phyloP scores from a whole-genome alignment of 1,140 invertebrate species.

The Protaetia brevitarsis region DNA sequence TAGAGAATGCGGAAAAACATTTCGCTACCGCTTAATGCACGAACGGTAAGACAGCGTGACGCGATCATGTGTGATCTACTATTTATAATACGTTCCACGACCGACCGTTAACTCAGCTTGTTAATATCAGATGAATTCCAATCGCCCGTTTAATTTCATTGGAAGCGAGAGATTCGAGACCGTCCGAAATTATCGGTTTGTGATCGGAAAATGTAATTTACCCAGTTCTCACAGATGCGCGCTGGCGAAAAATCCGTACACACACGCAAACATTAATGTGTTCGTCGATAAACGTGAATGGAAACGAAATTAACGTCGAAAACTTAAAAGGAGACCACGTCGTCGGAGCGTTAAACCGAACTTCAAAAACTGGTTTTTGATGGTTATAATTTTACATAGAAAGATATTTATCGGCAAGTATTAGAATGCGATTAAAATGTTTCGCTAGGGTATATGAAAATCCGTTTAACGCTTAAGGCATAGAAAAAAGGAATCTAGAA shows the following conservation, averaged over 20 bases:
- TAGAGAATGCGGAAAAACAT: conserved; percentile 21
- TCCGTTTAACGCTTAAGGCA: too few species aligned
- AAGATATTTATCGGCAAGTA: too few species aligned
- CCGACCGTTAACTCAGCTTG: neutral
- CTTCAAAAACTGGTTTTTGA: too few species aligned
- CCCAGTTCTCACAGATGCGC: neutral
- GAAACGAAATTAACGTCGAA: too few species aligned
- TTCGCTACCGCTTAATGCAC: conserved; percentile 19
- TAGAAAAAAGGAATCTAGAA: too few species aligned
- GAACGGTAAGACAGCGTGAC: conserved; percentile 19
- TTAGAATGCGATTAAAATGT: too few species aligned
- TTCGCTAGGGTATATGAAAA: too few species aligned
- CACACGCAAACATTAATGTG: too few species aligned
- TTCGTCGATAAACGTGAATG: too few species aligned
- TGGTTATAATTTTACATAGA: too few species aligned
- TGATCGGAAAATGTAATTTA: neutral
- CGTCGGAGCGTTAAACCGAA: too few species aligned
- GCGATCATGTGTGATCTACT: conserved; percentile 19
- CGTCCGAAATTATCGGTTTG: neutral
- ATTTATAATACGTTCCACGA: conserved; percentile 16
- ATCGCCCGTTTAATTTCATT: neutral
- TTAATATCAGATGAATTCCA: conserved; percentile 2
- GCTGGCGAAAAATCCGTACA: neutral
- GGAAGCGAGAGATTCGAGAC: neutral
- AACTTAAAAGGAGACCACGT: too few species aligned